Evolutionary conservation across 2,113 vertebrate genomes (phyloP), one percentile per base, ranked within the genome.

Genomic region (Tapirus terrestris): DNA sequence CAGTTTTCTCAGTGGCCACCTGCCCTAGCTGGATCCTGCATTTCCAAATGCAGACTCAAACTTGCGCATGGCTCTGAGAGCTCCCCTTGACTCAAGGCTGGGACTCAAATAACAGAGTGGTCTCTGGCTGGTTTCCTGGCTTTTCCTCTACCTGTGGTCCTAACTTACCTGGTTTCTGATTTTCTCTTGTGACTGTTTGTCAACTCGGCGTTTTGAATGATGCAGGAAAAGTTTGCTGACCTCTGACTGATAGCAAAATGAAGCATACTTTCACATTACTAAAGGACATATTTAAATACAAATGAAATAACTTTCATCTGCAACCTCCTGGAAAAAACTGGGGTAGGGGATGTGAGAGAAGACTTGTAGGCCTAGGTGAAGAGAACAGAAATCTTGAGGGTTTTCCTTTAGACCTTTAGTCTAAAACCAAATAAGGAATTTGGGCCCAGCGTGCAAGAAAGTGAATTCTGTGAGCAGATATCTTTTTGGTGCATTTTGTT

Each of bases 251-350:
- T 4, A 96, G 65, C 29, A 93, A 96, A 89, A 82, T 65, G 17
- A 93, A 93, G 18, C 89, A 94, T 60, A 2, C 7, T 96, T 93
- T 83, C 61, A 56, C 65, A 56, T 93, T 27, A 87, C 43, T 92
- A n/a, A 86, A 43, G 20, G 91, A 2, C 75, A 75, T 21, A 72
- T 45, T 91, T 79, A 96, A 91, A 73, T 89, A 83, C 27, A 94
- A 65, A 65, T 61, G 45, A 61, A 53, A 13, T 86, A 89, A 70
- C 31, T 61, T 94, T 84, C 83, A 43, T 81, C 29, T 93, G 25
- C 17, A 96, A 18, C 58, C 77, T 93, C 60, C 68, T 93, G 16
- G 68, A 48, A 91, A 75, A 82, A 79, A 39, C 10, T 87, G 20
- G 7, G 25, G 1, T 48, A 20, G 7, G 21, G 33, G 67, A 60